Base-by-base conservation (phyloP, 2,888 invertebrate species). In the Ametastegia equiseti region DNA sequence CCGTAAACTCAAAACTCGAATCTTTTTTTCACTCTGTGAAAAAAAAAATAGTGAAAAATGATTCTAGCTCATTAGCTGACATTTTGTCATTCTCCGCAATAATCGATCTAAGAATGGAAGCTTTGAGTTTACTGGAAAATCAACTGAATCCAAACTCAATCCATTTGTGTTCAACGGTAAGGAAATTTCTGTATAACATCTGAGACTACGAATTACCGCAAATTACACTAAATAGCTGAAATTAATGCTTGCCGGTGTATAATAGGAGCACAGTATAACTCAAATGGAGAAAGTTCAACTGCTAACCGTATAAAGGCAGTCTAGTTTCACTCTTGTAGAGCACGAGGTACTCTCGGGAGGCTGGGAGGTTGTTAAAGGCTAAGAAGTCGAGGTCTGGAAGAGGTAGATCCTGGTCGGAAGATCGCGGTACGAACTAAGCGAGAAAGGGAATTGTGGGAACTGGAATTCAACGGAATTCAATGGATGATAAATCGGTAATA, bases 401-500 rank as follows among this genome's bases (percentile, higher is more conserved):
- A 71, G 42, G 6, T 11, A 45, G 69, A 71, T 71, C 69, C 69
- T 71, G 69, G 69, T 75, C 27, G 13, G 47, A 45, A 71, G n/a
- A 71, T 71, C 27, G 45, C 45, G 71, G 39, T 67, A 67, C 19
- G 19, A 67, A 39, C 39, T 67, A 9, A 19, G 65, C 19, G 23
- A 75, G 50, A 57, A 23, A 57, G 33, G 65, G 47, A 78, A 83
- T 82, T 82, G 80, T 81, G 81, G 60, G 82, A 83, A 82, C 69
- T 50, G 7, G 33, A 54, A 33, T 82, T 81, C 75, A 83, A 67
- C 23, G n/a, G 33, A 42, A 47, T 82, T 82, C 80, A 83, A 83
- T 82, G 67, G 82, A 45, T 80, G 83, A 82, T 83, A 83, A 83
- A 83, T 83, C 80, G 78, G 78, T 81, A 83, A 83, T 82, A 82